A percentile compares a stretch with the other conserved stretches of the same genome.
Conservation (phyloP, 2,797 vertebrate species). For the Chromis chromis region DNA sequence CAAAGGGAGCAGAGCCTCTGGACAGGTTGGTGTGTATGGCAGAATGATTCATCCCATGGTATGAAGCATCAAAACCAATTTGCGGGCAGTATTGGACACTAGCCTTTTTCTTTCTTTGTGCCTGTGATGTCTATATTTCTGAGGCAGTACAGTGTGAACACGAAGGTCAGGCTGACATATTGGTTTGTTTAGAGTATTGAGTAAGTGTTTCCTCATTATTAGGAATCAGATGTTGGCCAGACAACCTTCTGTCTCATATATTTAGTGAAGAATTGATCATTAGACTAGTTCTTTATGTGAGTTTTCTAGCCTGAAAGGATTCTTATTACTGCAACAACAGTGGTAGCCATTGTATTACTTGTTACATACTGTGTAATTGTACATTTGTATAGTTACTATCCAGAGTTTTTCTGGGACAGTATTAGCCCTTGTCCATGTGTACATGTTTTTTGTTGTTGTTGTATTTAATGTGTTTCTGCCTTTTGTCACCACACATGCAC, state of each 20-base stretch:
- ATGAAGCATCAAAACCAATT: slow-evolving; percentile 67
- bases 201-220: slow-evolving; percentile 55
- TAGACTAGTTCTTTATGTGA: slow-evolving; percentile 5
- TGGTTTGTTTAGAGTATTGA: slow-evolving; percentile 42
- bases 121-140: slow-evolving; percentile 63
- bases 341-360: background rate
- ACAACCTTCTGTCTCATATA: slow-evolving; percentile 11
- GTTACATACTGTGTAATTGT: background rate
- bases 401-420: background rate
- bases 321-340: slow-evolving; percentile 8
- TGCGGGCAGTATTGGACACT: slow-evolving; percentile 36
- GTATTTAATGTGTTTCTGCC: background rate
- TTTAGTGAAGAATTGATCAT: slow-evolving; percentile 33
- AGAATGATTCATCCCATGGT: slow-evolving; percentile 57
- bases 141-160: slow-evolving; percentile 25
- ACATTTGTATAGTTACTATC: background rate
- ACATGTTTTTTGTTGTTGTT: background rate
- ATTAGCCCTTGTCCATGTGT: background rate
- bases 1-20: slow-evolving; percentile 60
- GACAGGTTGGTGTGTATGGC: slow-evolving; percentile 61
- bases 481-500: too few relatives aligned
- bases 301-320: background rate
- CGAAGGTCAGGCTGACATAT: slow-evolving; percentile 52
- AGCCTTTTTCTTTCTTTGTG: slow-evolving; percentile 34
- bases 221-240: slow-evolving; percentile 37